Evolutionary conservation across 1,140 invertebrate species (phyloP).

Genomic region (Drosophila tani): DNA sequence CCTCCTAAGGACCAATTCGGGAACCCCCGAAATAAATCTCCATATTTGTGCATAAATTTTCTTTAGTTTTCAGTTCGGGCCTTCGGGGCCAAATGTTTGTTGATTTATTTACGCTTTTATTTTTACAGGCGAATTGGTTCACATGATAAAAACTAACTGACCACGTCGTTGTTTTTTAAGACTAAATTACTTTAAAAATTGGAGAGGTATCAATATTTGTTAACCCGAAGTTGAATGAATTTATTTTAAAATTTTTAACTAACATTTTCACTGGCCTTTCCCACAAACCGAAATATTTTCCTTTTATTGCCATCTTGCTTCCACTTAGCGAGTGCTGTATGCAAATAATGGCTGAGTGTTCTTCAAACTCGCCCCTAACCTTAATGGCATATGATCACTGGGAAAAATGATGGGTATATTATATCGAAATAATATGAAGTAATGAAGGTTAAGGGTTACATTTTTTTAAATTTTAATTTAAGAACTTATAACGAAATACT

Average conservation of each 20-base stretch:
- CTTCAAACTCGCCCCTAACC: background rate
- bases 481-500: no score
- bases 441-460: no score
- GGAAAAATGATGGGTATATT: background rate
- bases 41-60: conserved; percentile 16
- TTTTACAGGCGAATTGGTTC: background rate
- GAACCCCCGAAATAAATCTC: conserved; percentile 10
- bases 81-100: conserved; percentile 20
- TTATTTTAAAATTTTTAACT: background rate
- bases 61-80: conserved; percentile 3
- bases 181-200: no score
- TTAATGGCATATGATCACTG: background rate
- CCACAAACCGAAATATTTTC: conserved; percentile 1
- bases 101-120: conserved; percentile 22
- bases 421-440: background rate
- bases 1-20: conserved; percentile 1
- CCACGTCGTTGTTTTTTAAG: no score
- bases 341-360: conserved; percentile 74
- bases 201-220: no score
- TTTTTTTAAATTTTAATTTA: no score
- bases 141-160: no score
- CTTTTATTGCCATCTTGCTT: conserved; percentile 17
- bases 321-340: conserved; percentile 41
- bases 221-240: no score
- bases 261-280: conserved; percentile 60